Base-by-base conservation (phyloP, 2,797 vertebrate genomes). In the Tenualosa thibaudeaui region DNA sequence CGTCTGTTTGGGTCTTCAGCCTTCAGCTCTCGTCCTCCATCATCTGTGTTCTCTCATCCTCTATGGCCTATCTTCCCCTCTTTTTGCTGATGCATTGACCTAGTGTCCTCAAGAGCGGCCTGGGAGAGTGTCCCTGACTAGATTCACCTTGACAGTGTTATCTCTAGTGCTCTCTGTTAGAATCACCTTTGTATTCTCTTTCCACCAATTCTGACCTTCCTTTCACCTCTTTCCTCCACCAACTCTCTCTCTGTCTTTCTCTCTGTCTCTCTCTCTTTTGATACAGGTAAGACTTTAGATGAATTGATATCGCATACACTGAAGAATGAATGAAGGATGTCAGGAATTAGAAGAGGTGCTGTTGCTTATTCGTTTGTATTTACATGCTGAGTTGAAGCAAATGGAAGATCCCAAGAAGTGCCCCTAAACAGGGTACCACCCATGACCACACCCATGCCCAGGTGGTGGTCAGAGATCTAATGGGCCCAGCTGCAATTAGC, bases 401-500 rank as follows among this genome's bases (percentile, higher is more conserved):
- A 17, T 3, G 40, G 17, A 13, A 22, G 37, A 9, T 43, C 40
- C 40, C 40, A 78, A 46, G 40, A 40, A 78, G 71, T 13, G 43
- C 40, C 37, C 40, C 6, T 22, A 78, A 46, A 75, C 31, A 75
- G 31, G 26, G 37, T 75, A 26, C 68, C 31, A 17, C 13, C 13
- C 5, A 3, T 40, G 49, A 81, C 65, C 65, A 83, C 83, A 82
- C 71, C 85, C 84, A 71, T n/a, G 54, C 60, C 51, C 58, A 84
- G 82, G 85, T 82, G 78, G 46, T 46, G 54, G 75, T 82, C 83
- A 83, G 26, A 89, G 89, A 88, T 82, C 85, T 83, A 68, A 81
- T 71, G 50, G 86, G 85, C 82, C 85, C 85, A 87, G 84, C 84
- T 86, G 82, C 85, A 84, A 86, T 89, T 89, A 88, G 86, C 82